Evolutionary conservation across 1,140 invertebrate genomes (phyloP), one percentile per base, ranked within the genome.

Genomic region (Drosophila equinoxialis): DNA sequence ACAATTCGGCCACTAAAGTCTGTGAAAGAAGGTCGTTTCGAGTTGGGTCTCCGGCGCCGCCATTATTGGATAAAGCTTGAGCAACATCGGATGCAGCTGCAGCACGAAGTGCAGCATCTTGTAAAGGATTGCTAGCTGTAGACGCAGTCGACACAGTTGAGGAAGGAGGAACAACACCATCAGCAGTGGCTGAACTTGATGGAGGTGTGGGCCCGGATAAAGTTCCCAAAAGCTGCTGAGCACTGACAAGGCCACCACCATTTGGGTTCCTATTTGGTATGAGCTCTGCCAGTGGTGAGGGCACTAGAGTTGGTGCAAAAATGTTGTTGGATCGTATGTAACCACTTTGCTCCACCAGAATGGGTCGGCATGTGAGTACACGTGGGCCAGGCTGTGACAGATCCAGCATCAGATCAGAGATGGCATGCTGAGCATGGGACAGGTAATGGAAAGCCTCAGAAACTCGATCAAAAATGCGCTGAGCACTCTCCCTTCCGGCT

Each of bases 321-420:
- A 91, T 92, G 45, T 92, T 92, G 35, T 92, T 92, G 2, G 91
- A 92, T 35, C 90, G 86, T 30, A 92, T 91, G 58, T 91, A 92
- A 20, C 93, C 92, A 3, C 94, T 94, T 70, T 96, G 95, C 79
- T 96, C 95, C n/a, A 96, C 94, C 42, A 96, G 92, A 66, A 96
- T 94, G 33, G 96, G 95, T 41, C 95, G 93, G 79, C 95, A 96
- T 57, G 95, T 93, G 23, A 98, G 92, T 70, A 94, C 93, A 70
- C 97, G 93, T 1, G 96, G 96, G 11, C 96, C 94, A 6, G 94
- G 91, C 71, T 94, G 93, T 26, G 93, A 93, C 35, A 96, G 93
- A 74, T 97, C 94, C 42, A 97, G 94, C 91, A 95, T 95, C 35
- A 98, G 93, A 83, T 99, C 98, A 87, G 97, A 98, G 8, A 98